These are phyloP conservation scores for Aphis gossypii DNA, from an alignment of 1,140 invertebrate species.

Conservation along the genomic window DNA sequence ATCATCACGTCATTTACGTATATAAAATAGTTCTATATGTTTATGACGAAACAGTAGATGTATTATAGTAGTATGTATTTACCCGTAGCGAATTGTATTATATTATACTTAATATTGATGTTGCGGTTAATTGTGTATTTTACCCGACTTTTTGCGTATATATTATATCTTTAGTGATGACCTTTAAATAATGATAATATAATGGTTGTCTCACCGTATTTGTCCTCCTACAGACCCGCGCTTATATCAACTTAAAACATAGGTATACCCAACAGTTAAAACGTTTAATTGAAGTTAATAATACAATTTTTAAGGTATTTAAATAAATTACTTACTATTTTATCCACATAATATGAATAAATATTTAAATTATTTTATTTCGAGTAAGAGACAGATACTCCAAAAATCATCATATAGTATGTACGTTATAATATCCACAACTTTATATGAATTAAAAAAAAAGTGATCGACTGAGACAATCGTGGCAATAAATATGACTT, in stretches of 20 bases:
- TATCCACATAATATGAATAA: too few relatives aligned
- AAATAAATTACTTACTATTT: too few relatives aligned
- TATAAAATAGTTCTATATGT: background rate
- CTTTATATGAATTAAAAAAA: background rate
- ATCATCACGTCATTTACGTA: background rate
- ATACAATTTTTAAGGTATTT: background rate
- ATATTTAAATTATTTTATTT: background rate
- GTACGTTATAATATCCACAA: too few relatives aligned
- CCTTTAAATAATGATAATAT: background rate
- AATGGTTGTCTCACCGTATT: background rate
- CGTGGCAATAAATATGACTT: background rate
- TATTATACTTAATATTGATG: background rate
- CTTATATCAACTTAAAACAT: background rate
- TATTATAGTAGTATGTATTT: background rate
- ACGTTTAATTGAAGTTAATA: background rate
- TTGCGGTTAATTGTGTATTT: background rate
- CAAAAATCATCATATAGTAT: background rate
- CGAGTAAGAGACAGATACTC: background rate
- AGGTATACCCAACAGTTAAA: background rate
- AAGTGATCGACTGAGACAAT: background rate
- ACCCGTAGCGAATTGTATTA: conserved; percentile 27
- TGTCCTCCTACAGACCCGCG: background rate
- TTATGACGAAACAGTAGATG: background rate
- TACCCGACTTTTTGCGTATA: background rate
- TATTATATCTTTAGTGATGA: background rate